phyloP scores from a whole-genome alignment of 2,113 vertebrate species.

The Mirounga angustirostris region DNA sequence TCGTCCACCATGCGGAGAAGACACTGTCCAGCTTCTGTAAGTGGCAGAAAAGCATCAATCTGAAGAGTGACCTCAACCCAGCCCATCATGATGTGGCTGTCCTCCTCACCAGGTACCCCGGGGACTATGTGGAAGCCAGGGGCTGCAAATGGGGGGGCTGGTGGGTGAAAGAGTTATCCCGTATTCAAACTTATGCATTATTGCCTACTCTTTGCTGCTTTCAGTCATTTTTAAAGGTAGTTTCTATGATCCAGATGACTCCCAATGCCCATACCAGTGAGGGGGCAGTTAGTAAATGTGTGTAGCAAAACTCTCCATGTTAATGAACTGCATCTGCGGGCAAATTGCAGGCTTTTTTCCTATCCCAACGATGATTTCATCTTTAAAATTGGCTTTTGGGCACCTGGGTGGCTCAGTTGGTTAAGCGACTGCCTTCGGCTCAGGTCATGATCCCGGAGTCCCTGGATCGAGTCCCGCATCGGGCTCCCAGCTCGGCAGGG shows the following conservation, averaged over 20 bases:
- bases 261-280: background rate
- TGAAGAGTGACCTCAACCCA: conserved; percentile 96
- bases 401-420: too few relatives aligned
- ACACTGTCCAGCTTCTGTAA: conserved; percentile 97
- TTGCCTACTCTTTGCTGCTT: background rate
- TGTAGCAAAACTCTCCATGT: background rate
- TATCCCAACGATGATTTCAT: background rate
- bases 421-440: too few relatives aligned
- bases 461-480: too few relatives aligned
- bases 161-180: background rate
- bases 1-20: conserved; percentile 96
- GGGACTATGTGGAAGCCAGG: background rate
- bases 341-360: background rate
- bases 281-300: background rate
- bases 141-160: background rate
- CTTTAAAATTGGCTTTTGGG: background rate
- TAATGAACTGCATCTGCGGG: background rate
- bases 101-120: conserved; percentile 93
- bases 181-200: background rate
- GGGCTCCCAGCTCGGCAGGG: too few relatives aligned
- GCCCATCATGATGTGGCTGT: conserved; percentile 97
- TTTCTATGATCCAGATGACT: background rate
- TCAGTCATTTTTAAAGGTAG: background rate
- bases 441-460: too few relatives aligned
- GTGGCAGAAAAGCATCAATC: conserved; percentile 98